Evolutionary conservation across 2,888 invertebrate genomes (phyloP), one percentile per base, ranked within the genome.

Genomic region (Agonum fuliginosum): DNA sequence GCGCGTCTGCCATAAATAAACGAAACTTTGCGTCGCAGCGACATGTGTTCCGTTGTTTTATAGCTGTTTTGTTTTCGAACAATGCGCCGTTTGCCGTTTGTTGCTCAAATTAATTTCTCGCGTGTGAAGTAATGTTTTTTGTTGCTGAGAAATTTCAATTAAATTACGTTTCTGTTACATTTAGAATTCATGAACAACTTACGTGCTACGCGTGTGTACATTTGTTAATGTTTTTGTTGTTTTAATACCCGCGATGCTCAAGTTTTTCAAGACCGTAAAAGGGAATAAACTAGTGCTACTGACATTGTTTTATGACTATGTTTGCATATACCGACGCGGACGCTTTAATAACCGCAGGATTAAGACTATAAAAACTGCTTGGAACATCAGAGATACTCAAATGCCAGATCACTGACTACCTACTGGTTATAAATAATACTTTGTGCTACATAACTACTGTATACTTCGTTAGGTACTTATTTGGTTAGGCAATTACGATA

Each of bases 11-110:
- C 43, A 73, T 73, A 73, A 73, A 73, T 73, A 73, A 62, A 73
- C 62, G 73, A 73, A 73, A 73, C 41, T 73, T 73, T 73, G 73
- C 54, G 73, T 22, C 58, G 43, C 54, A 17, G 58, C 73, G 54
- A 73, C 73, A 73, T 37, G 37, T 73, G 73, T 73, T 73, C 48
- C 62, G 54, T 62, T 73, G 73, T 73, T 73, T 73, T 73, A 73
- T 62, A 43, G 73, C 73, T 24, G 73, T 73, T 73, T 73, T 73
- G 73, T 73, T 73, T 73, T 27, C 58, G 70, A 70, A 70, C 70
- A 70, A 70, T 46, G 70, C 43, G 58, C 58, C 27, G 58, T 54
- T 54, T 43, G 67, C 67, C 67, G 67, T 70, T 70, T 70, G 70
- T 70, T 70, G 70, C 22, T 70, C 70, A 70, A 70, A 70, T 70